Evolutionary conservation across 2,797 vertebrate species (phyloP).

Genomic region (Enteromius anoplus): DNA sequence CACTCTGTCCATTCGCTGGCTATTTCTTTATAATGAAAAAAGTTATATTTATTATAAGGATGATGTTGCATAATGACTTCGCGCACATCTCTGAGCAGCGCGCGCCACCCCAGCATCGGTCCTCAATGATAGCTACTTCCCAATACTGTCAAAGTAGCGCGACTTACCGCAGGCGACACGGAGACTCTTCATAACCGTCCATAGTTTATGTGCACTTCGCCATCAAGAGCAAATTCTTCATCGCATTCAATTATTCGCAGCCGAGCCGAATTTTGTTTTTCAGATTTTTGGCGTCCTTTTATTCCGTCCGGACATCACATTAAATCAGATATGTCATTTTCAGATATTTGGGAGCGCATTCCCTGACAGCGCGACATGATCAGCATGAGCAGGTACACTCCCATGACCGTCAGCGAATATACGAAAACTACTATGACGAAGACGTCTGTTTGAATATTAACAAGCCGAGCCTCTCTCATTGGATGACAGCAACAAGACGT

Average conservation of each 20-base stretch:
- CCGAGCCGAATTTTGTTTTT: conserved; percentile 4
- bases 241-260: background rate
- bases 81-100: conserved; percentile 27
- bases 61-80: conserved; percentile 41
- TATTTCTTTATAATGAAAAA: background rate
- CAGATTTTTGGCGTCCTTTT: background rate
- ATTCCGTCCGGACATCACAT: conserved; percentile 61
- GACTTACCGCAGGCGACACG: conserved; percentile 73
- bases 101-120: conserved; percentile 41
- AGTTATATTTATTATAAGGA: background rate
- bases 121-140: background rate
- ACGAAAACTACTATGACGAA: conserved; percentile 27
- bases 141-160: conserved; percentile 64
- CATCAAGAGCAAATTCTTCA: conserved; percentile 44
- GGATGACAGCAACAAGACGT: background rate
- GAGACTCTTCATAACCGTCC: conserved; percentile 66
- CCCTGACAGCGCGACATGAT: conserved; percentile 60
- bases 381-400: conserved; percentile 66
- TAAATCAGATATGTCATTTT: conserved; percentile 47
- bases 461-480: background rate
- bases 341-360: conserved; percentile 59
- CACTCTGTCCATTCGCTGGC: background rate
- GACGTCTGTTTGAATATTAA: background rate
- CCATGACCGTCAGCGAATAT: conserved; percentile 59
- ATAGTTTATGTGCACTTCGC: conserved; percentile 63